Percentiles rank a stretch among this genome's conserved stretches.
phyloP scores from a whole-genome alignment of 2,888 invertebrate species.

The Melolontha melolontha region DNA sequence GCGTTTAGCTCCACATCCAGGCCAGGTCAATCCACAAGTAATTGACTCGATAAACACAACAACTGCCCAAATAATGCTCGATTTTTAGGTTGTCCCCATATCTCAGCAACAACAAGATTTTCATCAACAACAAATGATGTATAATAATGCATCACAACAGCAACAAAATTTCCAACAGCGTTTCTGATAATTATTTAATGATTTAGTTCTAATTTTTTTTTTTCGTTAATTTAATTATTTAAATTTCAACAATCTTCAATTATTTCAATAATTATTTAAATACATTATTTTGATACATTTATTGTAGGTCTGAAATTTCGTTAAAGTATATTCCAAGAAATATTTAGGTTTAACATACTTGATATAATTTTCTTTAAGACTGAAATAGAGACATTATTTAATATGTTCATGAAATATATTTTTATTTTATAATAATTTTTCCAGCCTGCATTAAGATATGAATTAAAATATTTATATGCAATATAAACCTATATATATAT shows the following conservation, averaged over 20 bases:
- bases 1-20: constrained; percentile 65
- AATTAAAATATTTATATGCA: too few relatives aligned
- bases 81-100: constrained; percentile 56
- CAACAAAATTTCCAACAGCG: constrained; percentile 79
- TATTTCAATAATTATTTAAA: too few relatives aligned
- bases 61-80: constrained; percentile 34
- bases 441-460: too few relatives aligned
- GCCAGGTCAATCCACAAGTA: constrained; percentile 62
- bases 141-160: constrained; percentile 72
- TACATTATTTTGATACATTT: too few relatives aligned
- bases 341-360: too few relatives aligned
- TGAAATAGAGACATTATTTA: too few relatives aligned
- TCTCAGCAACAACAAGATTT: constrained; percentile 65
- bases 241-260: background rate
- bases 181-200: constrained; percentile 59
- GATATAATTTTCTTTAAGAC: too few relatives aligned
- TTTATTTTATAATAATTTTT: too few relatives aligned
- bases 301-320: too few relatives aligned
- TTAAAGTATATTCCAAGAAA: too few relatives aligned
- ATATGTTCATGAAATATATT: too few relatives aligned
- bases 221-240: constrained; percentile 18
- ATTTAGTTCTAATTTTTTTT: constrained; percentile 21
- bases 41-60: constrained; percentile 29
- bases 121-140: constrained; percentile 79
- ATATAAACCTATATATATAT: too few relatives aligned